Evolutionary conservation across 2,888 invertebrate species (phyloP), one percentile per base, ranked within the genome.

Genomic region (Drosophila picticornis): DNA sequence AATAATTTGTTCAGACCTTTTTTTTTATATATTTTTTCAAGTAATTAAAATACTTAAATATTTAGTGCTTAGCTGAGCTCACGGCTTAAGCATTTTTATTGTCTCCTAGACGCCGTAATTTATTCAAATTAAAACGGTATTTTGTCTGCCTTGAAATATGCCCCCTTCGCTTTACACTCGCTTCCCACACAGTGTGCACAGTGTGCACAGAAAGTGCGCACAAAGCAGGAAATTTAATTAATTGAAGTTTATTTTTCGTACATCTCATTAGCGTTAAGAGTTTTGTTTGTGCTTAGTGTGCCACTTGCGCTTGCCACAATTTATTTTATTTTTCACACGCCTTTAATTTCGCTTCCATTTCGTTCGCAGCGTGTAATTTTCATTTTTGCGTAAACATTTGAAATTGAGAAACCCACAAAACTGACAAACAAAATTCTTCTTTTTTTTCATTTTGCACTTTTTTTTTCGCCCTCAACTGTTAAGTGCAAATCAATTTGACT

Each of bases 271-370:
- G 63, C 65, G 50, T 72, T 68, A 65, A 63, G 48, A 59, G 53
- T 66, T 51, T 63, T 68, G 53, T 76, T 61, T 57, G 53, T 58
- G 43, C 34, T 72, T 74, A n/a, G n/a, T 40, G 27, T 29, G 38
- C 43, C 40, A 46, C 25, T 58, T 62, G 64, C 50, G 62, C 36
- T 4, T n/a, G 59, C 63, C 64, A 72, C 74, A 79, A 75, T 81
- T 80, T 75, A 77, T 80, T 82, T 77, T 73, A 80, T 80, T 75
- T 75, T 77, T 77, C 80, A 80, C 80, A 82, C 77, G 83, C 80
- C 72, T 75, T 77, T 52, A 61, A 77, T 78, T 80, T 70, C 57
- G 52, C 43, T 29, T 27, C 27, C 52, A 63, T 66, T 66, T 63
- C 66, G 70, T 82, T 75, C 77, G 72, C 82, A 75, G 78, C 67